Base-by-base conservation (phyloP, 1,140 invertebrate species). In the Drosophila kepulauana region DNA sequence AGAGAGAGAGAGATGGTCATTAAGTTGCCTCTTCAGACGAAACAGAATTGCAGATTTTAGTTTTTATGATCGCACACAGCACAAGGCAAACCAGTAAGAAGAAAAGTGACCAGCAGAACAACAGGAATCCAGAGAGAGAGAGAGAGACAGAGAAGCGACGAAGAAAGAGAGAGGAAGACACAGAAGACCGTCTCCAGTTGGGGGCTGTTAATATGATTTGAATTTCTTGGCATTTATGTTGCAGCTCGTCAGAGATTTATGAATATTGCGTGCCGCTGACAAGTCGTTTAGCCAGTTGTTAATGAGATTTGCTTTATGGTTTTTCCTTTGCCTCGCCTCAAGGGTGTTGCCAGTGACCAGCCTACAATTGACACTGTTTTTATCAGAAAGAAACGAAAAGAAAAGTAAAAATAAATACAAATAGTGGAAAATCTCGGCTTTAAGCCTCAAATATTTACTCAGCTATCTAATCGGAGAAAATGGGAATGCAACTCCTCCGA, bases 51-150 rank as follows among this genome's bases (percentile, higher is more conserved):
- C 11, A 62, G 51, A 54, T 54, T 35, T 54, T 87, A 82, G 79
- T 33, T 54, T 54, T 54, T 86, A 82, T 82, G 82, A 70, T 74
- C 79, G 66, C 64, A 77, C 79, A 69, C 61, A 77, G 56, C 75
- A 80, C 72, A 62, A 88, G 82, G 82, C 69, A 82, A 87, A 82
- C 84, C 69, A 63, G 69, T 74, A 73, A 57, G 25, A 73, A 57
- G 25, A 51, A 45, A 62, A 69, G 15, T 49, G 11, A 30, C 28
- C 58, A 61, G 35, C 30, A 67, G 30, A 68, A 35, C 46, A 52
- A 64, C 59, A 58, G 43, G 67, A 75, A 64, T 70, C 49, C 33
- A 6, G 4, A 5, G 4, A 5, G 16, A 16, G 20, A 20, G 20
- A 16, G 3, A 65, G 52, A 38, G 25, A 4, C 8, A 56, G 3